These are phyloP conservation scores for Oreochromis niloticus DNA, from an alignment of 2,113 vertebrate species.

Conservation along the genomic window DNA sequence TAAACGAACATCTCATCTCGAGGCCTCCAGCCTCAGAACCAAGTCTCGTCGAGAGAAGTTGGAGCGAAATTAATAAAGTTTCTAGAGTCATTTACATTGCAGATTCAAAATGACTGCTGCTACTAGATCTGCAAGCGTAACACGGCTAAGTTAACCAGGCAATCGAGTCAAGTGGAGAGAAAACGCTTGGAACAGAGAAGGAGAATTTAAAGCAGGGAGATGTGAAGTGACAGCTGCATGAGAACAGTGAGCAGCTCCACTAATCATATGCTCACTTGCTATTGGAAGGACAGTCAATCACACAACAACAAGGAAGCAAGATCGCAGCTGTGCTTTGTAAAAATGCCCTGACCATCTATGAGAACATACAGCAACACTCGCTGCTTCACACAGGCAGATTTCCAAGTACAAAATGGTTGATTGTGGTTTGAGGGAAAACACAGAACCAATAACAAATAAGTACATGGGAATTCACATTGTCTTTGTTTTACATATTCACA, in stretches of 20 bases:
- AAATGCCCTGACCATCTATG: slow-evolving; percentile 56
- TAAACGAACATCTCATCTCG: slow-evolving; percentile 62
- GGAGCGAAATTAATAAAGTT: slow-evolving; percentile 67
- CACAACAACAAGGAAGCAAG: slow-evolving; percentile 39
- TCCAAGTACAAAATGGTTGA: slow-evolving; percentile 68
- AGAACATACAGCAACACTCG: slow-evolving; percentile 51
- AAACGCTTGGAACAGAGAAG: background rate
- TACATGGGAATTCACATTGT: slow-evolving; percentile 70
- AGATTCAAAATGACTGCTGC: slow-evolving; percentile 51
- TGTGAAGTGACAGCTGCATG: slow-evolving; percentile 50
- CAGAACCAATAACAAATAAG: slow-evolving; percentile 68
- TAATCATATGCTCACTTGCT: slow-evolving; percentile 65
- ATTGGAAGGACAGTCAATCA: slow-evolving; percentile 66
- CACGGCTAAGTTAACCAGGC: slow-evolving; percentile 11
- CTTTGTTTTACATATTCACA: slow-evolving; percentile 73
- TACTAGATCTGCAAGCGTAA: slow-evolving; percentile 1
- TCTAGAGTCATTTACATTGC: slow-evolving; percentile 61
- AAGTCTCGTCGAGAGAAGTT: slow-evolving; percentile 61
- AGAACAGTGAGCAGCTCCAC: slow-evolving; percentile 43
- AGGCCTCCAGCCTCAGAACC: slow-evolving; percentile 57
- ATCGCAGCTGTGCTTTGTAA: slow-evolving; percentile 53
- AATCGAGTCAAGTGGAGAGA: slow-evolving; percentile 10
- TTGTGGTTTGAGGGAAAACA: slow-evolving; percentile 69
- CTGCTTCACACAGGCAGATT: slow-evolving; percentile 53
- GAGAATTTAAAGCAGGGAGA: slow-evolving; percentile 9